phyloP scores from a whole-genome alignment of 2,888 invertebrate genomes.

The Rhagophthalmus giganteus region DNA sequence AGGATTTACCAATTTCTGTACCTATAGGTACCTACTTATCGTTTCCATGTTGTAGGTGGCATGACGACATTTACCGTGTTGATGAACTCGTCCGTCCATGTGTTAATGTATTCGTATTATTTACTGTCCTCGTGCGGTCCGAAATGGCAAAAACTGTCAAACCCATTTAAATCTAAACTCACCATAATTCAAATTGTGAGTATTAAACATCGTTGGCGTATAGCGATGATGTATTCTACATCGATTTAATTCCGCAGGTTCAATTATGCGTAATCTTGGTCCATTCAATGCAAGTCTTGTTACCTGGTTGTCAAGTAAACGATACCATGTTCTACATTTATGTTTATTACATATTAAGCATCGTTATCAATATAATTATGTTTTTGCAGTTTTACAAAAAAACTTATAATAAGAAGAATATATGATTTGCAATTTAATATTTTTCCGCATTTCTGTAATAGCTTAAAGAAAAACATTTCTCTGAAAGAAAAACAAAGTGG shows the following conservation, averaged over 20 bases:
- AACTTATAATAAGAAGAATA: conserved; percentile 56
- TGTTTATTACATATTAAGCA: conserved; percentile 62
- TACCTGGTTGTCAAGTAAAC: conserved; percentile 65
- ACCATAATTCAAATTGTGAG: conserved; percentile 8
- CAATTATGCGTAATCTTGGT: conserved; percentile 69
- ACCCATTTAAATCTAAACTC: background rate
- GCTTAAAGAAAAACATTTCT: too few species aligned
- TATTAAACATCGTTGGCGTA: too few species aligned
- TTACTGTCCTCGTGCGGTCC: conserved; percentile 4
- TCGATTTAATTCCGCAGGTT: conserved; percentile 42
- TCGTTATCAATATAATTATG: conserved; percentile 68
- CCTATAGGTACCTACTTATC: too few species aligned
- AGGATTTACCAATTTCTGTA: too few species aligned
- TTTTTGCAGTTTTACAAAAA: conserved; percentile 71
- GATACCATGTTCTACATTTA: conserved; percentile 58
- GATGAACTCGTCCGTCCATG: conserved; percentile 1
- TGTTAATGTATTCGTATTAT: conserved; percentile 13
- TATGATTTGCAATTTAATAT: too few species aligned
- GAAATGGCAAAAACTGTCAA: background rate
- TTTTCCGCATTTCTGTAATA: too few species aligned
- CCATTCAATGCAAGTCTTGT: conserved; percentile 60
- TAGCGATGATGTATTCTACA: too few species aligned
- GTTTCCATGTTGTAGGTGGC: conserved; percentile 11
- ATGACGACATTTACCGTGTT: background rate
- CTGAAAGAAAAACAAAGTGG: too few species aligned